phyloP scores from a whole-genome alignment of 2,113 vertebrate genomes.

The Patagioenas fasciata region DNA sequence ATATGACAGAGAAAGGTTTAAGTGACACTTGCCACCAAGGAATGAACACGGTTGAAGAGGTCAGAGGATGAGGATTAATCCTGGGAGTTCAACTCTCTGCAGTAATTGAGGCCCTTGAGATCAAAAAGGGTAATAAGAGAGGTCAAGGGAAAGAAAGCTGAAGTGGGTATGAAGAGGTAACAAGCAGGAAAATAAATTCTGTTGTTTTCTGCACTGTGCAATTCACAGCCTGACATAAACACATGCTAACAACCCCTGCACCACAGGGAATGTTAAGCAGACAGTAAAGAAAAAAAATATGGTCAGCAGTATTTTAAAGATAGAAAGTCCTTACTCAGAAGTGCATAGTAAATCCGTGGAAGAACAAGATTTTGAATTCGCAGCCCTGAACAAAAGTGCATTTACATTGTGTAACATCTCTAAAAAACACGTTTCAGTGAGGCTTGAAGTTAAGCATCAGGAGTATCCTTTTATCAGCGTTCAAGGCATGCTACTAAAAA shows the following conservation, averaged over 20 bases:
- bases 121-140: neutral
- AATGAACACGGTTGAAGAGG: neutral
- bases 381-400: neutral
- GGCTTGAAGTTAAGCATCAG: neutral
- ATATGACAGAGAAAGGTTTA: neutral
- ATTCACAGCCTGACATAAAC: neutral
- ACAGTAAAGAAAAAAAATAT: neutral
- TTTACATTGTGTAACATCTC: neutral
- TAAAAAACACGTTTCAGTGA: neutral
- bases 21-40: neutral
- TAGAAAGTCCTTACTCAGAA: constrained; percentile 1
- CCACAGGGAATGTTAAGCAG: neutral
- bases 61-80: neutral
- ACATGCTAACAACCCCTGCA: neutral
- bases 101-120: neutral
- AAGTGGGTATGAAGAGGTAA: neutral
- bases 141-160: neutral
- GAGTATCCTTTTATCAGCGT: neutral
- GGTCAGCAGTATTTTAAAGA: constrained; percentile 20
- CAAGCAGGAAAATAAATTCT: neutral
- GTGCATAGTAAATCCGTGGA: neutral
- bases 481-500: neutral
- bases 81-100: neutral
- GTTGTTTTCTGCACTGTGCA: neutral
- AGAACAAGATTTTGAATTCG: neutral